Evolutionary conservation across 1,140 invertebrate species (phyloP).

Genomic region (Lepidurus couesii): DNA sequence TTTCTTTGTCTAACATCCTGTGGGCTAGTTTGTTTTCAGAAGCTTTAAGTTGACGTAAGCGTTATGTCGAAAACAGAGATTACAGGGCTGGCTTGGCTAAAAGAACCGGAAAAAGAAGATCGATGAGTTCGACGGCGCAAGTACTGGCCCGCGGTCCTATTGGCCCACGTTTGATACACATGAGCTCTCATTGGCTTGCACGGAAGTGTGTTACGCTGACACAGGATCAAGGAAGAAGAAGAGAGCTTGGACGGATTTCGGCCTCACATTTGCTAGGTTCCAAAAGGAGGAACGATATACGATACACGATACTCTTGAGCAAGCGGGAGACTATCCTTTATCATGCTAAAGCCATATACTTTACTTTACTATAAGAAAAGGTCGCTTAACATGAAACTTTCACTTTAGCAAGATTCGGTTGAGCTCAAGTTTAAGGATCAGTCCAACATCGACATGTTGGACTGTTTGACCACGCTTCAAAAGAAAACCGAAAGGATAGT

Average conservation of each 20-base stretch:
- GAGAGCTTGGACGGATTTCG: background rate
- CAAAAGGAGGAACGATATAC: background rate
- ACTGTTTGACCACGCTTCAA: background rate
- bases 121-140: conserved; percentile 17
- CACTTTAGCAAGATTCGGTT: background rate
- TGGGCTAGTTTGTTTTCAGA: background rate
- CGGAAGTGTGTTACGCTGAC: background rate
- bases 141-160: background rate
- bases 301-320: conserved; percentile 3
- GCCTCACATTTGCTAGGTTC: background rate
- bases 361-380: background rate
- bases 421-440: background rate
- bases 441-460: background rate
- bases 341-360: background rate
- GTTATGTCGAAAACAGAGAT: background rate
- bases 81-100: background rate
- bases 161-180: background rate
- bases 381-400: background rate
- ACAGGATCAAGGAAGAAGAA: background rate
- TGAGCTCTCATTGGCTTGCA: background rate
- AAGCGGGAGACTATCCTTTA: background rate
- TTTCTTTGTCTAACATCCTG: background rate
- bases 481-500: background rate
- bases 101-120: background rate
- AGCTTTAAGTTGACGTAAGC: background rate